These are phyloP conservation scores for Helicolenus hilgendorfi DNA, from an alignment of 2,797 vertebrate genomes.

Conservation along the genomic window DNA sequence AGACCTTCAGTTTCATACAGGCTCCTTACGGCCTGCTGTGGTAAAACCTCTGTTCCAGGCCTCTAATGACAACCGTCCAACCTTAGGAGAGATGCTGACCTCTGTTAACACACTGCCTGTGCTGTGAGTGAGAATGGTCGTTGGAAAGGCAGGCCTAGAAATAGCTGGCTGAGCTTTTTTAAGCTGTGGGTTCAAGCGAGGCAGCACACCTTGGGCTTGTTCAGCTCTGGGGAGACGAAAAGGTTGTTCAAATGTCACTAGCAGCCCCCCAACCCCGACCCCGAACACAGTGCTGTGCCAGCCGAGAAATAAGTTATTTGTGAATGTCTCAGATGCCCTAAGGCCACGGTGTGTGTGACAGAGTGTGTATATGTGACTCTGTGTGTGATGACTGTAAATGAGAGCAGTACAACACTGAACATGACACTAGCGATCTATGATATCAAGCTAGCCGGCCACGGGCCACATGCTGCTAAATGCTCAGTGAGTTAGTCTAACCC, in stretches of 20 bases:
- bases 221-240: constrained; percentile 75
- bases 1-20: constrained; percentile 23
- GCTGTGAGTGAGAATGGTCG: constrained; percentile 49
- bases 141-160: constrained; percentile 57
- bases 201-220: constrained; percentile 76
- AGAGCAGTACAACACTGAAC: constrained; percentile 41
- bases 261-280: constrained; percentile 51
- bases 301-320: constrained; percentile 67
- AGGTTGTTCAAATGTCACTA: constrained; percentile 87
- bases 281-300: constrained; percentile 49
- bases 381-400: constrained; percentile 60
- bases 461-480: constrained; percentile 43
- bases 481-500: constrained; percentile 21
- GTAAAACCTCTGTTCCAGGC: constrained; percentile 31
- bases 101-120: constrained; percentile 45
- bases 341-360: constrained; percentile 50
- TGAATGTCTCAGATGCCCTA: constrained; percentile 71
- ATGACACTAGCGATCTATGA: constrained; percentile 53
- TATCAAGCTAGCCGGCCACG: constrained; percentile 31
- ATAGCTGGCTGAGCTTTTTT: constrained; percentile 74
- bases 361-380: constrained; percentile 17
- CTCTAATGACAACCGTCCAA: constrained; percentile 33
- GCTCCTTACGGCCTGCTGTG: constrained; percentile 3
- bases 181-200: constrained; percentile 71
- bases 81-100: constrained; percentile 51